Conservation (phyloP, 2,888 invertebrate species). For the Ophion obscuratus region DNA sequence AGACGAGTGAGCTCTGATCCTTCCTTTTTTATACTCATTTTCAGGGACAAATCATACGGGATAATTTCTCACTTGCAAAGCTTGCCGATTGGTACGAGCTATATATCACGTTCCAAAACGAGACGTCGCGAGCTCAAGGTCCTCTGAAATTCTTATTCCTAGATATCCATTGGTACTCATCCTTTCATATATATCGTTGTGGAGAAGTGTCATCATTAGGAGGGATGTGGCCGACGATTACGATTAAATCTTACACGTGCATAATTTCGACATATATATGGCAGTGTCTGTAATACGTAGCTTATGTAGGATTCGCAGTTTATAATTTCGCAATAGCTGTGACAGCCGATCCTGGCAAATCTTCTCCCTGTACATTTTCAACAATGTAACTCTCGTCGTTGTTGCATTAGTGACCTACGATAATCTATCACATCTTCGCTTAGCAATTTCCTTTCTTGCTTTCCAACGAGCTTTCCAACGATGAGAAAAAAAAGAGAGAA, state of each 20-base stretch:
- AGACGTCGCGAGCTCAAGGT: neutral
- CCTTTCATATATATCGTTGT: neutral
- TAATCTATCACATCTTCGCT: neutral
- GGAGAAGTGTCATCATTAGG: neutral
- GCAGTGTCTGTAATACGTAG: slow-evolving; percentile 59
- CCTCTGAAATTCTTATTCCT: neutral
- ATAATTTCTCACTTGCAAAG: neutral
- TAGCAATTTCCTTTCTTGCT: neutral
- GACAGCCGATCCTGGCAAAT: neutral
- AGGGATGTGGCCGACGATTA: neutral
- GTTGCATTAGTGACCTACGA: neutral
- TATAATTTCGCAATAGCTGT: neutral
- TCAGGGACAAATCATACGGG: neutral
- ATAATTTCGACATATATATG: slow-evolving; percentile 51
- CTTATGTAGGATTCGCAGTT: slow-evolving; percentile 1
- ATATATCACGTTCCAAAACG: neutral
- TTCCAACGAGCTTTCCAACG: neutral
- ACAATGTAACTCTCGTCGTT: neutral
- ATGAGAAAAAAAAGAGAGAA: neutral
- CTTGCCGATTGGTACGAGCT: too few relatives aligned
- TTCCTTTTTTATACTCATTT: neutral
- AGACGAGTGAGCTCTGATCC: neutral
- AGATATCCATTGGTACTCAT: neutral
- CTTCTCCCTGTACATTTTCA: neutral
- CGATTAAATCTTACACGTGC: slow-evolving; percentile 43